Percentiles rank a stretch among this genome's conserved stretches.
Conservation (phyloP, 2,888 invertebrate genomes). For the Apotomis capreana region DNA sequence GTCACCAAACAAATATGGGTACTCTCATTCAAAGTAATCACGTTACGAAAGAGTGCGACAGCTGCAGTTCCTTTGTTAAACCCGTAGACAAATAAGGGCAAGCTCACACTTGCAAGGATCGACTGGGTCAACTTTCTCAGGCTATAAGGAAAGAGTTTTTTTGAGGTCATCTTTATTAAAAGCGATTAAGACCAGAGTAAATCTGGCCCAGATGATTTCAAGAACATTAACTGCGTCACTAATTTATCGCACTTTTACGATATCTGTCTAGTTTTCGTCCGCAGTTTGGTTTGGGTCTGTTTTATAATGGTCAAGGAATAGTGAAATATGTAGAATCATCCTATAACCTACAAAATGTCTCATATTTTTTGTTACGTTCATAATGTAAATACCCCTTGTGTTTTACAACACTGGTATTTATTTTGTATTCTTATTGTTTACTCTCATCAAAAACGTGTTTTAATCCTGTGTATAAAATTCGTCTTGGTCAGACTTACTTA, state of each 20-base stretch:
- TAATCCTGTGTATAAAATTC: too few species aligned
- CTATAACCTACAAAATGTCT: too few species aligned
- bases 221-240: slow-evolving; percentile 32
- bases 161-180: slow-evolving; percentile 29
- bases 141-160: slow-evolving; percentile 13
- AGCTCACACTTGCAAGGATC: slow-evolving; percentile 21
- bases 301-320: neutral
- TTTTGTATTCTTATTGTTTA: too few species aligned
- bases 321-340: too few species aligned
- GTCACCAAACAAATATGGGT: slow-evolving; percentile 37
- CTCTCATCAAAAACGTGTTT: too few species aligned
- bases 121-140: slow-evolving; percentile 27
- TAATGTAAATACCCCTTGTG: too few species aligned
- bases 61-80: slow-evolving; percentile 38
- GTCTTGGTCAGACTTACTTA: too few species aligned
- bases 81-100: slow-evolving; percentile 39
- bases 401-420: too few species aligned
- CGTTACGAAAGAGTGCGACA: slow-evolving; percentile 36
- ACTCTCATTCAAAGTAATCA: slow-evolving; percentile 38
- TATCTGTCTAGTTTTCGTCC: neutral
- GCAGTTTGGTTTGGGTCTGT: neutral
- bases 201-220: slow-evolving; percentile 33
- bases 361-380: too few species aligned
- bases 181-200: slow-evolving; percentile 5
- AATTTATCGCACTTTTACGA: slow-evolving; percentile 31